Evolutionary conservation across 2,113 vertebrate genomes (phyloP).

Genomic region (Aythya baeri): DNA sequence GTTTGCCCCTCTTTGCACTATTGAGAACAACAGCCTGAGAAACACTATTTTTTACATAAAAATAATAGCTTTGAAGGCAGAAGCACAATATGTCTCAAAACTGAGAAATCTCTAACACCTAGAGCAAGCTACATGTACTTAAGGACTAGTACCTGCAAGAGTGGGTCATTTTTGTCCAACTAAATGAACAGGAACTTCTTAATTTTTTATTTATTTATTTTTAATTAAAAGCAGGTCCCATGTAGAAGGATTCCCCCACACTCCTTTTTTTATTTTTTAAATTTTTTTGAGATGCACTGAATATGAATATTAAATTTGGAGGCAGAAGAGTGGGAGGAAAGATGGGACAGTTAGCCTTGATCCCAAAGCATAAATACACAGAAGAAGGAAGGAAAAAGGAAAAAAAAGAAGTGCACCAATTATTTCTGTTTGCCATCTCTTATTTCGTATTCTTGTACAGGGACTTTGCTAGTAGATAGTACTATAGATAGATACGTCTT

Average conservation of each 20-base stretch:
- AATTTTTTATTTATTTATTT: background rate
- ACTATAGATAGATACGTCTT: background rate
- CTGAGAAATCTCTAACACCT: background rate
- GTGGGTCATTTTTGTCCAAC: background rate
- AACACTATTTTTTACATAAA: background rate
- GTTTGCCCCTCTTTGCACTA: background rate
- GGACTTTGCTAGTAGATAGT: background rate
- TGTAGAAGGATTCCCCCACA: background rate
- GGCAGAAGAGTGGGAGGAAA: background rate
- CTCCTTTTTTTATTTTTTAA: too few species aligned
- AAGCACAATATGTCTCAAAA: background rate
- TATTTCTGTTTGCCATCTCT: background rate
- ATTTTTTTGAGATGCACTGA: background rate
- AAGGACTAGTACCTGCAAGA: background rate
- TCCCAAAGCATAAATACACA: background rate
- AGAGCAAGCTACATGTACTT: background rate
- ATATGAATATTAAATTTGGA: background rate
- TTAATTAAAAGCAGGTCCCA: background rate
- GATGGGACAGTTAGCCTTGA: background rate
- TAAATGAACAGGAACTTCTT: background rate
- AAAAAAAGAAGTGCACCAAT: background rate
- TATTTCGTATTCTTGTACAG: background rate
- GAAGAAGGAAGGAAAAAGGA: background rate
- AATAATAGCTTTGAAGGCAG: background rate
- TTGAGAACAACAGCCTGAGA: background rate